Base-by-base conservation (phyloP, 1,140 invertebrate species). In the Acromyrmex echinatior region DNA sequence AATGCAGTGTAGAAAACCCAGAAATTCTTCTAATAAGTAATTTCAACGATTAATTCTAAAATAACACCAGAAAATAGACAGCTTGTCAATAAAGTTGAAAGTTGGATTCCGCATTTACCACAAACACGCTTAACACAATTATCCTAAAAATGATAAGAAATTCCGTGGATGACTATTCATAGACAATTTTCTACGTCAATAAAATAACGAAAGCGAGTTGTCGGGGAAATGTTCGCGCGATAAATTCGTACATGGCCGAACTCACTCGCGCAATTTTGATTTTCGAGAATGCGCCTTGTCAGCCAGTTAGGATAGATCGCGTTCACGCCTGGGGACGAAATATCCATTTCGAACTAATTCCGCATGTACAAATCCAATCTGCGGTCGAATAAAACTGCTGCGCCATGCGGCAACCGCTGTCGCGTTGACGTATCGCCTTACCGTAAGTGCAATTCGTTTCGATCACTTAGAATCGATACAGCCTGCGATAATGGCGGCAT, bases 321-420 rank as follows among this genome's bases (percentile, higher is more conserved):
- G 62, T 58, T 86, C 82, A 39, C 76, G 60, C 63, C 70, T 12
- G 18, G 39, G 51, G 31, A 86, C 58, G 49, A 79, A 79, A 79
- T 71, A 82, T 76, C 70, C 80, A 84, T 87, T 71, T 56, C 53
- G 45, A 82, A 84, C 78, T 87, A 87, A 87, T 87, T 87, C 66
- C 79, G 31, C 68, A 62, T 84, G 78, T 84, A 73, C 49, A 85
- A 87, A 87, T 87, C 70, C 86, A 85, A 87, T 87, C 70, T 85
- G 49, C 51, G 68, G 58, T 35, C 86, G 58, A 84, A 87, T 84
- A 85, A 84, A 84, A 85, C 80, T 51, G 56, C 70, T 53, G 58
- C 25, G 58, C 39, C 53, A 35, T 25, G 56, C 70, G 18, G 56
- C 70, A 49, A 60, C 14, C 58, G 58, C 77, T 60, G 66, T 60